Percentiles rank a stretch among this genome's conserved stretches.
Evolutionary conservation across 1,140 invertebrate genomes (phyloP).

Genomic region (Drosophila rhopaloa): DNA sequence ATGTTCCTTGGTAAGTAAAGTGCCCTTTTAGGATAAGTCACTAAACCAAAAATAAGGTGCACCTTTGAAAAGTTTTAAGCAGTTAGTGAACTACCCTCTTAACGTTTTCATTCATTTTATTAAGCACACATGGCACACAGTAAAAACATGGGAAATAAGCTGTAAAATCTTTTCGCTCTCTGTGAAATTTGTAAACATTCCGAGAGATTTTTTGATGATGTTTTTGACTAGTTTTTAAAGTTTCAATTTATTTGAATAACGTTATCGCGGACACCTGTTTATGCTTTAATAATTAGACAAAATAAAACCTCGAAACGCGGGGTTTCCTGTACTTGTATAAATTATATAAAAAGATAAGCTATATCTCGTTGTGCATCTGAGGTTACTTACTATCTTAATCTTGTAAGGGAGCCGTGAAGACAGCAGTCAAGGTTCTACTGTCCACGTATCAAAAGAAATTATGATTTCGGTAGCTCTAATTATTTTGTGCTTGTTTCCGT

Average conservation of each 20-base stretch:
- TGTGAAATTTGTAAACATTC: not conserved
- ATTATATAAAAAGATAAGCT: constrained; percentile 32
- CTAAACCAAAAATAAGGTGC: too few relatives aligned
- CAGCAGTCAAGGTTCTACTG: constrained; percentile 36
- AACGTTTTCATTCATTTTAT: constrained; percentile 8
- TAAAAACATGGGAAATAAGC: constrained; percentile 25
- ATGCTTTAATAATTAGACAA: not conserved
- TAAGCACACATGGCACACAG: constrained; percentile 13
- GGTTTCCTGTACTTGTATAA: constrained; percentile 26
- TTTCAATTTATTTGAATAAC: constrained; percentile 19
- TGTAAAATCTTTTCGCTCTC: constrained; percentile 9
- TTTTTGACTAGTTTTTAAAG: constrained; percentile 1
- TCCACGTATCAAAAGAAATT: constrained; percentile 14
- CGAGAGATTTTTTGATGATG: not conserved
- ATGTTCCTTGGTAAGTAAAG: too few relatives aligned
- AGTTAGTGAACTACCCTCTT: constrained; percentile 10
- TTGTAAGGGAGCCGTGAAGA: constrained; percentile 23
- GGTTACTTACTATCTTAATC: constrained; percentile 16
- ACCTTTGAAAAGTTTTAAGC: not conserved
- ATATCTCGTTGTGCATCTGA: constrained; percentile 19
- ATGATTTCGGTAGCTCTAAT: constrained; percentile 21
- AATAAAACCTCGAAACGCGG: not conserved
- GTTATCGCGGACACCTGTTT: not conserved
- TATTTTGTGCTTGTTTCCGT: constrained; percentile 17
- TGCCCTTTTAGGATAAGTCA: too few relatives aligned